These are phyloP conservation scores for Heliothis subflexa DNA, from an alignment of 1,140 invertebrate genomes.

Conservation along the genomic window DNA sequence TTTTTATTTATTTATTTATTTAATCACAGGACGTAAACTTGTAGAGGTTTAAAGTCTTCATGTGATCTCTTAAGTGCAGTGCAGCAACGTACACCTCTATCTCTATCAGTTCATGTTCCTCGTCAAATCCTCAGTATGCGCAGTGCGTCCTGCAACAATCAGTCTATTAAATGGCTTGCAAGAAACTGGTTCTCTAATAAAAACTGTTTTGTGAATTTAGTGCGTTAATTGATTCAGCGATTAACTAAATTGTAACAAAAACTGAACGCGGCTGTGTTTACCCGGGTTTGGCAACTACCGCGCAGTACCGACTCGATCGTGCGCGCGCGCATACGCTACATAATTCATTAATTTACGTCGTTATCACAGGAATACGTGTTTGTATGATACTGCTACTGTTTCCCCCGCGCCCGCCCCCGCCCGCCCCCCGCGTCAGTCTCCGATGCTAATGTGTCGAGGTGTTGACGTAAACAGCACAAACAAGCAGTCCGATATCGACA, in stretches of 20 bases:
- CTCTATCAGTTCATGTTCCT: neutral
- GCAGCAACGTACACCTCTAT: neutral
- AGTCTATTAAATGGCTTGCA: neutral
- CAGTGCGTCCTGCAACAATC: neutral
- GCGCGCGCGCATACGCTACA: constrained; percentile 56
- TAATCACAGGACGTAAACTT: no score
- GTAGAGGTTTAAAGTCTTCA: no score
- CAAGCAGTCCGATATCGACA: neutral
- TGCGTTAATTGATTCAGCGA: constrained; percentile 7
- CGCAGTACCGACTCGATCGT: neutral
- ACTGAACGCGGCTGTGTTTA: neutral
- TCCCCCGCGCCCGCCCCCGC: no score
- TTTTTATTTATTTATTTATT: no score
- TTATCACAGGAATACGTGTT: constrained; percentile 50
- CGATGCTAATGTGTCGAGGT: constrained; percentile 1
- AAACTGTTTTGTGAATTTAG: constrained; percentile 3
- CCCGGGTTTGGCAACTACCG: constrained; percentile 19
- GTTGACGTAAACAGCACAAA: constrained; percentile 10
- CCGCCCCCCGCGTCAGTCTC: neutral
- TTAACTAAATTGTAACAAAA: constrained; percentile 5
- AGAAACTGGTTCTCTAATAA: neutral
- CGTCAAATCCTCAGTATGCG: neutral
- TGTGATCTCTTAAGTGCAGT: no score
- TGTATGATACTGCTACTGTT: neutral
- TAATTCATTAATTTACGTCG: constrained; percentile 68